A percentile compares a stretch with the other conserved stretches of the same genome.
Evolutionary conservation across 2,113 vertebrate species (phyloP).

Genomic region (Apistogramma diplotaenia): DNA sequence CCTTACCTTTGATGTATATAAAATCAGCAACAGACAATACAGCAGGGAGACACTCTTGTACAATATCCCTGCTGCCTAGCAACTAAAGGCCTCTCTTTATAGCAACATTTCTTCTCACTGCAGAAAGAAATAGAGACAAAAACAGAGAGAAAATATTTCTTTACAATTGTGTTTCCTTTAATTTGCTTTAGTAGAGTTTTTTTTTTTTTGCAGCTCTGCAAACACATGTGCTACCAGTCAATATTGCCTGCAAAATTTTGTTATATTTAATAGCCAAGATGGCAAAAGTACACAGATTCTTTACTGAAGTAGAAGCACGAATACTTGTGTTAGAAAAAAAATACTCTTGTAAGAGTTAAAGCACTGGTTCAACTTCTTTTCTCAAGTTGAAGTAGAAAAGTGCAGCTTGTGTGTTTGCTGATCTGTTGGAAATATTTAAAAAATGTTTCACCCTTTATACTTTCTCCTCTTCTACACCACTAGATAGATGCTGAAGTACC

Average conservation of each 20-base stretch:
- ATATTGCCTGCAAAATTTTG: background rate
- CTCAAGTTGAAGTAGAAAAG: no score
- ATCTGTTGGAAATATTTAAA: no score
- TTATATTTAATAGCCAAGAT: no score
- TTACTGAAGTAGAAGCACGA: no score
- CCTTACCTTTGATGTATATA: background rate
- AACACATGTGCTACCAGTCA: background rate
- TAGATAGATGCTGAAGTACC: no score
- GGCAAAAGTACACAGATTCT: no score
- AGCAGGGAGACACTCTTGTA: background rate
- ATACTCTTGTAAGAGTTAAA: no score
- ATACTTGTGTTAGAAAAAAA: no score
- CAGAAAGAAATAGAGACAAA: background rate
- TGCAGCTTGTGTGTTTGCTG: no score
- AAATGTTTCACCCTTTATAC: no score
- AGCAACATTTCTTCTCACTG: slow-evolving; percentile 4
- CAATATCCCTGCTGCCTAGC: slow-evolving; percentile 25
- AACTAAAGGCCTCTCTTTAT: slow-evolving; percentile 25
- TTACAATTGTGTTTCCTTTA: background rate
- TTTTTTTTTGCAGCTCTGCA: background rate
- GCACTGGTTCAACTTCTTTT: no score
- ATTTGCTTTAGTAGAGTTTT: background rate
- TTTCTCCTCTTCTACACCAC: no score
- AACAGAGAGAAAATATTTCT: background rate
- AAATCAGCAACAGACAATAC: background rate